Conservation (phyloP, 2,888 invertebrate species). For the Hipparchia semele region DNA sequence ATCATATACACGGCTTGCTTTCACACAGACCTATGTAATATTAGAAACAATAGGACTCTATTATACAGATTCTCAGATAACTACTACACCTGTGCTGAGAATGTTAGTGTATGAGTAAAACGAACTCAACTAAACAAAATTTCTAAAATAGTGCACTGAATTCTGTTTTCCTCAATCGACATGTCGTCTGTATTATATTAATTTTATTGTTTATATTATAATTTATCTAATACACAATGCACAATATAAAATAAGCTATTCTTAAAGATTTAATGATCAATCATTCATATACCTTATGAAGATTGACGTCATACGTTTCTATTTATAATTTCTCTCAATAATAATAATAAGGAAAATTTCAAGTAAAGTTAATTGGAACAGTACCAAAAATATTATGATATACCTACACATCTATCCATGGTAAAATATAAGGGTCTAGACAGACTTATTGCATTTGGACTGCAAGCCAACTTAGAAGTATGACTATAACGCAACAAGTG, state of each 20-base stretch:
- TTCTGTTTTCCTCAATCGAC: neutral
- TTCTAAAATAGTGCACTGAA: no score
- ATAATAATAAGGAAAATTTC: conserved; percentile 1
- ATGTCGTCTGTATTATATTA: neutral
- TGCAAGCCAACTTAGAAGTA: no score
- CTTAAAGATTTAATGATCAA: conserved; percentile 1
- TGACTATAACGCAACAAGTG: no score
- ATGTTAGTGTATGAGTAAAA: neutral
- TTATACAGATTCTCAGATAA: neutral
- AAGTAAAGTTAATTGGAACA: conserved; percentile 6
- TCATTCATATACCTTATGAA: neutral
- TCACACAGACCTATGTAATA: neutral
- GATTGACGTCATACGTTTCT: conserved; percentile 6
- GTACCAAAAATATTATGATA: neutral
- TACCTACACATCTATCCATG: neutral
- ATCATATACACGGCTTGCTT: neutral
- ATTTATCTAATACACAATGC: neutral
- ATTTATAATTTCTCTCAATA: conserved; percentile 3
- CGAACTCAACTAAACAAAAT: neutral
- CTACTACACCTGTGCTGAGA: neutral
- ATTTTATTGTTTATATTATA: neutral
- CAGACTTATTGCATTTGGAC: no score
- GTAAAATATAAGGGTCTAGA: no score
- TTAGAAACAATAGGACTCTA: neutral
- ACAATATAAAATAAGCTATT: neutral